phyloP scores from a whole-genome alignment of 1,140 invertebrate genomes.

The Eueides isabella region DNA sequence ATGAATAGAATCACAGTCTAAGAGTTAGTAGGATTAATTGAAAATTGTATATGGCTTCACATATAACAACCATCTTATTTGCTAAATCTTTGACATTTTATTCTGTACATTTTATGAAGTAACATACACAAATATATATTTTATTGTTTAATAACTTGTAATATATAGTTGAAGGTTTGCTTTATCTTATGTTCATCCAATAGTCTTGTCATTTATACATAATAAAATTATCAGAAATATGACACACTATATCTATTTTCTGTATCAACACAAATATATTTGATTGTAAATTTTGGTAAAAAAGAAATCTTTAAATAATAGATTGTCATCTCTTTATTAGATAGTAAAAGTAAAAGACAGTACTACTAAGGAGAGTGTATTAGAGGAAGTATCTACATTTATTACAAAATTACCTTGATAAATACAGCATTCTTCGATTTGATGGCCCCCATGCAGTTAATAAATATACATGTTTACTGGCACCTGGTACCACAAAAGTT shows the following conservation, averaged over 20 bases:
- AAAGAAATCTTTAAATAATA: not conserved
- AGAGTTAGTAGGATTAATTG: not conserved
- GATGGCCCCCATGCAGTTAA: conserved; percentile 74
- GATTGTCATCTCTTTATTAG: not conserved
- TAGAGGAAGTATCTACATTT: not conserved
- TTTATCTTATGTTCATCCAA: no score
- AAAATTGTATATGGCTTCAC: not conserved
- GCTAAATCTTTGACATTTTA: not conserved
- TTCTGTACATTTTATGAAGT: no score
- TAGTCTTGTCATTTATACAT: no score
- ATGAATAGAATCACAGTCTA: not conserved
- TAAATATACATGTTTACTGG: conserved; percentile 46
- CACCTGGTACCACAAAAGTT: conserved; percentile 39
- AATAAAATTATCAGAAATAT: no score
- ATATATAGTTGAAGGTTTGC: no score
- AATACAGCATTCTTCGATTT: conserved; percentile 74
- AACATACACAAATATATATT: no score
- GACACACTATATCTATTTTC: no score
- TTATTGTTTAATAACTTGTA: no score
- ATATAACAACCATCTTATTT: not conserved
- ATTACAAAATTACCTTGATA: conserved; percentile 60
- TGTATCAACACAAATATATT: not conserved
- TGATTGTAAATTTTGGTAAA: not conserved
- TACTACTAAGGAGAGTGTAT: not conserved
- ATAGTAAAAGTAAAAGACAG: not conserved